phyloP scores from a whole-genome alignment of 2,797 vertebrate genomes.

The Cossypha heuglini region DNA sequence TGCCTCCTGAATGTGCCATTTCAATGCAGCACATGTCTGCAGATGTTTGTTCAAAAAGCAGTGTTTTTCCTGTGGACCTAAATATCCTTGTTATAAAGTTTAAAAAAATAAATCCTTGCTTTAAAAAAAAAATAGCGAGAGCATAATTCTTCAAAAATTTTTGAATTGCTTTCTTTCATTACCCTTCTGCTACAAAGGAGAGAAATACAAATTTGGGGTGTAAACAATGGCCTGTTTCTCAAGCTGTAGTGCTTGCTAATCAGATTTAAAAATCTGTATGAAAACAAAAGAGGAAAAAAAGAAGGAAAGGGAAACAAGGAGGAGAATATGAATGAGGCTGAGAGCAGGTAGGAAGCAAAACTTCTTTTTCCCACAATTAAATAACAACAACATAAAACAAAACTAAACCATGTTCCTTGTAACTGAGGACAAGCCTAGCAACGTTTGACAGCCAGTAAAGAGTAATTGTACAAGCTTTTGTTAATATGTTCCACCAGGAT shows the following conservation, averaged over 20 bases:
- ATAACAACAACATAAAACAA: neutral
- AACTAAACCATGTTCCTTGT: neutral
- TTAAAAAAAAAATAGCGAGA: neutral
- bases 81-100: slow-evolving; percentile 56
- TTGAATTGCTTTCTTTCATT: slow-evolving; percentile 19
- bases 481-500: slow-evolving; percentile 57
- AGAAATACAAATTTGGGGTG: slow-evolving; percentile 62
- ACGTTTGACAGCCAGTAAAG: slow-evolving; percentile 57
- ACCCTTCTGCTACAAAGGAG: slow-evolving; percentile 29
- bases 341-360: slow-evolving; percentile 23
- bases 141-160: slow-evolving; percentile 61
- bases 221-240: slow-evolving; percentile 44
- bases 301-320: neutral
- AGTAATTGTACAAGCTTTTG: slow-evolving; percentile 47
- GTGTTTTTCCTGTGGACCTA: slow-evolving; percentile 53
- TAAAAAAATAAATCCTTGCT: neutral
- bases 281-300: neutral
- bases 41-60: slow-evolving; percentile 64
- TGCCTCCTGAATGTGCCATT: neutral
- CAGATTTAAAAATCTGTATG: neutral
- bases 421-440: neutral
- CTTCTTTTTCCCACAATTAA: slow-evolving; percentile 9
- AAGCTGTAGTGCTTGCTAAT: neutral
- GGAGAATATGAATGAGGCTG: neutral
- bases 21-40: slow-evolving; percentile 7